Percentiles rank a stretch among this genome's conserved stretches.
Evolutionary conservation across 2,888 invertebrate species (phyloP).

Genomic region (Zelleria hepariella): DNA sequence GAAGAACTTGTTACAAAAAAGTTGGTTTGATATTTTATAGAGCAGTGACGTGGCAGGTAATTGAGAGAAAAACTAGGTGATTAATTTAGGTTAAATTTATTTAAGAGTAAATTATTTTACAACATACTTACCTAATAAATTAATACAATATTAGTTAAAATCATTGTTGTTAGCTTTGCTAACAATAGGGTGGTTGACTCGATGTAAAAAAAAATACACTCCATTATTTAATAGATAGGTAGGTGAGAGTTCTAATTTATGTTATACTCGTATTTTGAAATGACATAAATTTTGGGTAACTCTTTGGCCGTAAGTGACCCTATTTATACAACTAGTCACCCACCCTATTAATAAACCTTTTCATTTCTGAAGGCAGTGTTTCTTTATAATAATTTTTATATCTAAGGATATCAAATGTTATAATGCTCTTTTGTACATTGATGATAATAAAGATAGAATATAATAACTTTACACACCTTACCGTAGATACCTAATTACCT

Average conservation of each 20-base stretch:
- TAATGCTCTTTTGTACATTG: background rate
- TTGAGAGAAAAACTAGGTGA: background rate
- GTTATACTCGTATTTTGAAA: too few relatives aligned
- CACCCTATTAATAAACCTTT: too few relatives aligned
- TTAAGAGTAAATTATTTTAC: background rate
- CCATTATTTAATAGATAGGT: too few relatives aligned
- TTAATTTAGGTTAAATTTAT: background rate
- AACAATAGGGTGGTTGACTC: too few relatives aligned
- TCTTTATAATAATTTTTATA: background rate
- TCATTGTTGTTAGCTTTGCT: background rate
- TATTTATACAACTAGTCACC: too few relatives aligned
- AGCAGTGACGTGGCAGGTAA: too few relatives aligned
- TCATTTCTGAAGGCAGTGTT: background rate
- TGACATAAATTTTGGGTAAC: too few relatives aligned
- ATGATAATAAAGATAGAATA: background rate
- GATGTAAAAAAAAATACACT: too few relatives aligned
- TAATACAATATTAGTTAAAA: background rate
- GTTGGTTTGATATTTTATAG: too few relatives aligned
- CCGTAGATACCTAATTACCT: background rate
- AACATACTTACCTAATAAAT: background rate
- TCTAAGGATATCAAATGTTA: background rate
- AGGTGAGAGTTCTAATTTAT: too few relatives aligned
- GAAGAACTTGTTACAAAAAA: too few relatives aligned
- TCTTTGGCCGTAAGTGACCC: too few relatives aligned
- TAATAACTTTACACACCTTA: background rate